Evolutionary conservation across 2,888 invertebrate species (phyloP), one percentile per base, ranked within the genome.

Genomic region (Opisthograptis luteolata): DNA sequence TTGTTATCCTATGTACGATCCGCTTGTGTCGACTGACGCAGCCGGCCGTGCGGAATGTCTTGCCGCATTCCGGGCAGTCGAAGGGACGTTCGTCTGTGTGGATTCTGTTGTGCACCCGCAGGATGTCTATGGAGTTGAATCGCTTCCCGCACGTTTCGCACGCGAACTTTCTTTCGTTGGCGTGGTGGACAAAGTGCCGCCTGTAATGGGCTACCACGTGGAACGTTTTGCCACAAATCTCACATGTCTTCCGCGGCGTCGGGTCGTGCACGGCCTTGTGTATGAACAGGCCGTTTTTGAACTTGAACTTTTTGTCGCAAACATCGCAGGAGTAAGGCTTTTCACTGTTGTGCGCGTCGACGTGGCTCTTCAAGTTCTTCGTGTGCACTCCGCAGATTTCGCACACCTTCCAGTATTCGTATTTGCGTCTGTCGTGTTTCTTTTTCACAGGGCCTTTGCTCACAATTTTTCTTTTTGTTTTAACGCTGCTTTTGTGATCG

Each of bases 61-160:
- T 92, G 0, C 87, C 88, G 47, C 92, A 92, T 24, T 89, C 83
- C 2, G 77, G 70, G 58, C 92, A 92, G 14, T 73, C 66, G 61
- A 87, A 91, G 0, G 91, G 89, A 15, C 89, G 64, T 57, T 89
- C 89, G 9, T 91, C 89, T 0, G 88, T 88, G 42, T 92, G 92
- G 0, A 81, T 90, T 37, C 91, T 78, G 35, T 80, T 76, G 48
- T 93, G 92, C 0, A 91, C 88, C 32, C 74, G 76, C 28, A 92
- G 68, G 13, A 92, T 91, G 42, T 92, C 92, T 15, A 84, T 66
- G 2, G 92, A 91, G 40, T 91, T 91, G 54, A 92, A 93, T 5
- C 91, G 72, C 58, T 92, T 92, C 0, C 91, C 90, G 53, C 92
- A 92, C 0, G 91, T 86, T 3, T 87, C 84, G 48, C 92, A 92